Percentiles rank a stretch among this genome's conserved stretches.
Evolutionary conservation across 2,888 invertebrate genomes (phyloP).

Genomic region (Bembecia ichneumoniformis): DNA sequence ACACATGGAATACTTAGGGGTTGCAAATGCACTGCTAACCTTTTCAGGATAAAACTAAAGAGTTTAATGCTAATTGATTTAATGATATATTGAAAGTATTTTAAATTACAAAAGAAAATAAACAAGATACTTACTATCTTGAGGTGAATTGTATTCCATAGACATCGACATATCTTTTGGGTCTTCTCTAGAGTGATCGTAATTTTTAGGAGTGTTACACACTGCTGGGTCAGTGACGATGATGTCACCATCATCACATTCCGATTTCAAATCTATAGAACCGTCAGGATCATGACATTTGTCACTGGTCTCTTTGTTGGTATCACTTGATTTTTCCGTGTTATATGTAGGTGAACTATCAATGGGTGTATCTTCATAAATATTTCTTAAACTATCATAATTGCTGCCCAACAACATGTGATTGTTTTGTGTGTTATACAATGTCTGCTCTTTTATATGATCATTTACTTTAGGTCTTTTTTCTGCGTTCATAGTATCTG

Average conservation of each 20-base stretch:
- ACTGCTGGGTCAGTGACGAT: slow-evolving; percentile 58
- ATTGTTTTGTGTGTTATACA: slow-evolving; percentile 36
- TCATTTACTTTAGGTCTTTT: slow-evolving; percentile 59
- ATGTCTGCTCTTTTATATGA: slow-evolving; percentile 17
- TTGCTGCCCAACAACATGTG: slow-evolving; percentile 32
- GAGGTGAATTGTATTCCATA: slow-evolving; percentile 53
- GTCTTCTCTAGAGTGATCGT: slow-evolving; percentile 42
- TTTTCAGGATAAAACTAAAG: too few species aligned
- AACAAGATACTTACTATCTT: slow-evolving; percentile 55
- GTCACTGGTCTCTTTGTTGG: slow-evolving; percentile 33
- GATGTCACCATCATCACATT: slow-evolving; percentile 63
- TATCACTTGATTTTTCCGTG: slow-evolving; percentile 26
- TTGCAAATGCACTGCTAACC: too few species aligned
- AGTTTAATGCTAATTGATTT: too few species aligned
- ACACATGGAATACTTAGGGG: too few species aligned
- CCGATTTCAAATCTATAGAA: slow-evolving; percentile 51
- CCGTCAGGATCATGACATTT: slow-evolving; percentile 36
- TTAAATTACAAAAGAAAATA: not conserved
- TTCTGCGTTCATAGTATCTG: slow-evolving; percentile 44
- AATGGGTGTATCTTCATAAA: slow-evolving; percentile 50
- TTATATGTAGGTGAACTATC: slow-evolving; percentile 45
- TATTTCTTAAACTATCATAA: slow-evolving; percentile 44
- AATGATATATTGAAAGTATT: too few species aligned
- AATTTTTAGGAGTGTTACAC: slow-evolving; percentile 49
- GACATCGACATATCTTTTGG: slow-evolving; percentile 42